Evolutionary conservation across 2,797 vertebrate species (phyloP).

Genomic region (Strix occidentalis): DNA sequence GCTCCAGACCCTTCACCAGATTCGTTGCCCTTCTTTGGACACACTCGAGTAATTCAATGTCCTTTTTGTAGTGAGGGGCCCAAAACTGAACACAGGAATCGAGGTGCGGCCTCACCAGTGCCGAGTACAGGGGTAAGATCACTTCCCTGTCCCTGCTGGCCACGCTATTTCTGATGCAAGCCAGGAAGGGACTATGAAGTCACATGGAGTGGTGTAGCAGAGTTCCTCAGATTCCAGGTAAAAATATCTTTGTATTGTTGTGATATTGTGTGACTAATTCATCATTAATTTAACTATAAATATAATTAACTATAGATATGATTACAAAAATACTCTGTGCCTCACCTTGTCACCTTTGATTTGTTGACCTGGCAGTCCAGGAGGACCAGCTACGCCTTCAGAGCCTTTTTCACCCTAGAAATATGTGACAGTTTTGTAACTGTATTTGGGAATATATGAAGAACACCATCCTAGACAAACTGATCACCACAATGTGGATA

Average conservation of each 20-base stretch:
- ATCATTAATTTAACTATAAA: background rate
- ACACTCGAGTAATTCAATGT: too few relatives aligned
- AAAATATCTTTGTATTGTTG: background rate
- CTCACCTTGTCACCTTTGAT: conserved; percentile 88
- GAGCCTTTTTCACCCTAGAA: conserved; percentile 87
- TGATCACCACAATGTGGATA: background rate
- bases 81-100: too few relatives aligned
- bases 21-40: too few relatives aligned
- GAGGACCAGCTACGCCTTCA: conserved; percentile 74
- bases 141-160: too few relatives aligned
- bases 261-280: background rate
- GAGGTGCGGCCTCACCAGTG: too few relatives aligned
- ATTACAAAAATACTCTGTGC: background rate
- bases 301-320: background rate
- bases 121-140: too few relatives aligned
- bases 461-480: background rate
- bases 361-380: conserved; percentile 76
- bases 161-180: too few relatives aligned
- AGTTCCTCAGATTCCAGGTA: background rate
- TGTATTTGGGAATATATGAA: background rate
- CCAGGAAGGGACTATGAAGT: background rate
- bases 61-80: too few relatives aligned
- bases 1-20: too few relatives aligned
- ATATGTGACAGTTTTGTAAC: background rate
- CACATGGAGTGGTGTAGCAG: background rate